Evolutionary conservation across 2,797 vertebrate genomes (phyloP), one percentile per base, ranked within the genome.

Genomic region (Gambelia wislizenii): DNA sequence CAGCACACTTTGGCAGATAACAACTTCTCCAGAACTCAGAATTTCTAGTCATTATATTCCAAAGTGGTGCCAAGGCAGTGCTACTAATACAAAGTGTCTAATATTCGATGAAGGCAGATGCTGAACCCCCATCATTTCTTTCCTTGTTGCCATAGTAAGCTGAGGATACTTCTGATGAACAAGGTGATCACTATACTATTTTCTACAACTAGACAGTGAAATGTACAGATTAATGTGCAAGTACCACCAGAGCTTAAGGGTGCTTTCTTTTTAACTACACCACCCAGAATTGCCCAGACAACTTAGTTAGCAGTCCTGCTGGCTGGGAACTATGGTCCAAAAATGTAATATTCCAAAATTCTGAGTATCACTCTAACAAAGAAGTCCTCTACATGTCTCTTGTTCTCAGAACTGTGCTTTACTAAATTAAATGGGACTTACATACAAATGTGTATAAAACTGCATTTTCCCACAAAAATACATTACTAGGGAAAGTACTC

Each of bases 21-120:
- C 77, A 79, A 52, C 39, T 69, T 83, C 8, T 69, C 82, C 49
- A 20, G 47, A 69, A 52, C 33, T 30, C 3, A 69, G n/a, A 69
- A 64, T 69, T 20, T 69, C 33, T 13, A 83, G 82, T 83, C 82
- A 83, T 83, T 44, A 52, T 49, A 84, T 77, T 89, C 64, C 12
- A 72, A 84, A 92, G 36, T 56, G n/a, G 5, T 13, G 64, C 85
- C 44, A 86, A 90, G 85, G 89, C 83, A 47, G 80, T 84, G 87
- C 9, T 77, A 52, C 2, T 12, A 18, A 83, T 42, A 22, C 42
- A 61, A 85, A 88, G 84, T 13, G 75, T 16, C 64, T 77, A 84
- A 88, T 78, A 4, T 0, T 9, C 27, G 54, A 75, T 70, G 25
- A 33, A 83, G 89, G 84, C 3, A 64, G 75, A 90, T 83, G 72